Conservation (phyloP, 2,113 vertebrate genomes). For the Oostethus manadensis region DNA sequence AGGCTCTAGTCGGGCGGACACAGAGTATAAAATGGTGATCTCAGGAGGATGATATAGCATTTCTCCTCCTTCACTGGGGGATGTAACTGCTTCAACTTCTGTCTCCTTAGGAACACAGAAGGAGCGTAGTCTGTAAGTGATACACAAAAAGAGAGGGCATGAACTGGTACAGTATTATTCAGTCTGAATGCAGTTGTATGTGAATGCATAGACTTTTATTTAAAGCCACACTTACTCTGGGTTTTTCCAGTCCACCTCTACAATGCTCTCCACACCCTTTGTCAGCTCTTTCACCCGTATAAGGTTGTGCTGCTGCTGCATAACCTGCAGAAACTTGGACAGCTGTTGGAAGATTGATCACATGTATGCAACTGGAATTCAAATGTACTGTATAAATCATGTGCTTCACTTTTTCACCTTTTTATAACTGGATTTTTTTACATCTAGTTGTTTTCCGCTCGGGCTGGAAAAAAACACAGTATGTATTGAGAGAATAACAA, state of each 20-base stretch:
- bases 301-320: slow-evolving; percentile 83
- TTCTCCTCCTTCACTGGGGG: slow-evolving; percentile 64
- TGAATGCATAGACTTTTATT: not conserved
- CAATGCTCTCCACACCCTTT: slow-evolving; percentile 94
- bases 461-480: slow-evolving; percentile 74
- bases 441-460: slow-evolving; percentile 83
- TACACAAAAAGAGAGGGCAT: slow-evolving; percentile 1
- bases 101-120: slow-evolving; percentile 75
- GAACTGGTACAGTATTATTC: slow-evolving; percentile 1
- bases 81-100: slow-evolving; percentile 45
- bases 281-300: slow-evolving; percentile 88
- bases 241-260: slow-evolving; percentile 91
- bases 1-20: slow-evolving; percentile 79
- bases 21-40: slow-evolving; percentile 81
- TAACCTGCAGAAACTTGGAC: slow-evolving; percentile 88
- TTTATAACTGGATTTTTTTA: slow-evolving; percentile 96
- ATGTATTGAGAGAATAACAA: not conserved
- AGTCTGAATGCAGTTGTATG: slow-evolving; percentile 5
- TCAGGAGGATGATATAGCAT: slow-evolving; percentile 82
- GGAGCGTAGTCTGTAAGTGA: slow-evolving; percentile 75
- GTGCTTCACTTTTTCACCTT: slow-evolving; percentile 74
- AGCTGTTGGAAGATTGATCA: slow-evolving; percentile 69
- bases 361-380: not conserved
- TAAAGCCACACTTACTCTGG: slow-evolving; percentile 71
- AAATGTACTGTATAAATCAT: not conserved